These are phyloP conservation scores for Panthera uncia DNA, from an alignment of 2,113 vertebrate species.

Conservation along the genomic window DNA sequence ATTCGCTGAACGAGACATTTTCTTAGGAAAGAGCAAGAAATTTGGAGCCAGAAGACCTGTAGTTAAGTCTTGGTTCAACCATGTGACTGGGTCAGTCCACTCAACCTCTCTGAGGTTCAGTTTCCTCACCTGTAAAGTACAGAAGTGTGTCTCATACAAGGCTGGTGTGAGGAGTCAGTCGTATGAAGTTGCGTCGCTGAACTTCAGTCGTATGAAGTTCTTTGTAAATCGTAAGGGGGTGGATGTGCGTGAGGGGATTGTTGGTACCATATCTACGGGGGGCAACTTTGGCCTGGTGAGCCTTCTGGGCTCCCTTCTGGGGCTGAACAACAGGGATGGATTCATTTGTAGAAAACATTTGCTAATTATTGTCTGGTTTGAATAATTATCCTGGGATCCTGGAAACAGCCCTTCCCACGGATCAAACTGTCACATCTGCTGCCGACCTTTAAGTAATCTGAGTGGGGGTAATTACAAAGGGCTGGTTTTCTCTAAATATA, in stretches of 20 bases:
- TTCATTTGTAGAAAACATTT: slow-evolving; percentile 66
- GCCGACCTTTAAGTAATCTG: slow-evolving; percentile 79
- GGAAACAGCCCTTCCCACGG: slow-evolving; percentile 67
- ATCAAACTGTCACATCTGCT: slow-evolving; percentile 74
- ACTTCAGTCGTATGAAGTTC: neutral
- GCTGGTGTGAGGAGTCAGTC: neutral
- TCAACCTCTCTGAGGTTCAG: neutral
- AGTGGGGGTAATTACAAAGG: slow-evolving; percentile 79
- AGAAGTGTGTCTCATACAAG: neutral
- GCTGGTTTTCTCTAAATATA: slow-evolving; percentile 79
- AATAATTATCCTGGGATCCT: slow-evolving; percentile 75
- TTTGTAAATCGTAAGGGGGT: neutral
- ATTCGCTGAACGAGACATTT: neutral
- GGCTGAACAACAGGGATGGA: slow-evolving; percentile 53
- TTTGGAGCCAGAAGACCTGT: neutral
- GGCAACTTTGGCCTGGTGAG: neutral
- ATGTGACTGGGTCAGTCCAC: neutral
- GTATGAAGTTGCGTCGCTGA: neutral
- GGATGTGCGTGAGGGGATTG: neutral
- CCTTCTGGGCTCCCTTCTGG: slow-evolving; percentile 32
- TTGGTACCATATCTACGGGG: neutral
- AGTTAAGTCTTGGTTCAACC: neutral
- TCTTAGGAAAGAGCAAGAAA: neutral
- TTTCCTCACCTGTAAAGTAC: neutral
- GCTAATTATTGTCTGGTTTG: slow-evolving; percentile 77